Percentiles rank a stretch among this genome's conserved stretches.
Evolutionary conservation across 2,797 vertebrate genomes (phyloP).

Genomic region (Trematomus bernacchii): DNA sequence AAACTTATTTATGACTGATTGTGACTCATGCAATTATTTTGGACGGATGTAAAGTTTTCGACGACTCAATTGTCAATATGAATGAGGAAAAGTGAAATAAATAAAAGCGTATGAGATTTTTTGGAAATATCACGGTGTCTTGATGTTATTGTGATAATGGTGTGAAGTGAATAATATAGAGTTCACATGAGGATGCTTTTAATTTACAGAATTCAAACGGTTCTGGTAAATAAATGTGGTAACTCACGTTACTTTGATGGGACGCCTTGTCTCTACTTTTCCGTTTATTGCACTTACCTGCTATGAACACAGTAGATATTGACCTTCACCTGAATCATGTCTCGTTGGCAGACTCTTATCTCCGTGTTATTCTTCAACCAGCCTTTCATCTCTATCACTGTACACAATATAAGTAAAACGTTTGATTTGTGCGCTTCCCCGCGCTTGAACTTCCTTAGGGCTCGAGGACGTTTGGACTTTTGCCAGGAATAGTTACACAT

Average conservation of each 20-base stretch:
- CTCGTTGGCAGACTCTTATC: constrained; percentile 60
- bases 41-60: constrained; percentile 74
- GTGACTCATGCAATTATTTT: constrained; percentile 80
- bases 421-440: constrained; percentile 10
- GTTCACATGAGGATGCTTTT: constrained; percentile 33
- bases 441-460: not conserved
- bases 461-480: not conserved
- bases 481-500: not conserved
- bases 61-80: constrained; percentile 72
- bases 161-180: constrained; percentile 4
- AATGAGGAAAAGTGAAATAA: constrained; percentile 72
- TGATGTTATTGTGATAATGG: not conserved
- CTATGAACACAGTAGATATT: constrained; percentile 19
- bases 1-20: constrained; percentile 78
- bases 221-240: constrained; percentile 10
- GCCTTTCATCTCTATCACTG: constrained; percentile 20
- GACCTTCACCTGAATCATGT: constrained; percentile 12
- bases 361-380: constrained; percentile 66
- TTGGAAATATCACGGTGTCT: constrained; percentile 62
- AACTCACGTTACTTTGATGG: not conserved
- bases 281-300: constrained; percentile 35
- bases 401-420: constrained; percentile 19
- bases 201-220: constrained; percentile 34
- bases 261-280: constrained; percentile 8
- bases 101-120: constrained; percentile 78